Evolutionary conservation across 2,888 invertebrate species (phyloP), one percentile per base, ranked within the genome.

Genomic region (Polymixis flavicincta): DNA sequence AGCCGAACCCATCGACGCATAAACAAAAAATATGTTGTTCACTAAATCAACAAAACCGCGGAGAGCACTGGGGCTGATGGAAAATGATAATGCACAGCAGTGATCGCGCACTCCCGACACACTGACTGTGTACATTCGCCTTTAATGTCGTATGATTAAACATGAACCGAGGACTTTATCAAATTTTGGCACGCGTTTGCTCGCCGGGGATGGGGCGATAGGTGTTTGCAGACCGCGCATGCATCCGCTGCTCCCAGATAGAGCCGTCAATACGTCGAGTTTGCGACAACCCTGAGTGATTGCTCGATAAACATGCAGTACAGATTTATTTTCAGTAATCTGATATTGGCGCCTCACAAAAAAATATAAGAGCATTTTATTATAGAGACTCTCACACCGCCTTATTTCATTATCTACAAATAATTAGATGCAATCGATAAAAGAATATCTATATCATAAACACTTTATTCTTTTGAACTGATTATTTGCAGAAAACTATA

Each of bases 131-230:
- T 85, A 85, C 83, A 87, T 80, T 84, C 85, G 82, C 87, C 93
- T 93, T 92, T 93, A 95, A 95, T 95, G 93, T 93, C 92, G 92
- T 94, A 95, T 95, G 94, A 95, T 95, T 95, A 95, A 94, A 96
- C 95, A 95, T 95, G 94, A 94, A 95, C 92, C 88, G 92, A 92
- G 91, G 93, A 94, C 93, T 95, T 95, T 96, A 96, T 96, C 96
- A 95, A 95, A 95, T 94, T 95, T 96, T 94, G 95, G 95, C 96
- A 96, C 95, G 94, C 95, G 96, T 95, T 95, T 93, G 93, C 92
- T 92, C 92, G 89, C 79, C 88, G 89, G 90, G 91, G 90, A 86
- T 91, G 92, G 92, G 91, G 92, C 90, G 92, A 90, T 93, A 92
- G 92, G 90, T 95, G 95, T 95, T 95, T 95, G 95, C 93, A 87